A percentile compares a stretch with the other conserved stretches of the same genome.
phyloP scores from a whole-genome alignment of 2,888 invertebrate genomes.

The Drosophila macrospina region DNA sequence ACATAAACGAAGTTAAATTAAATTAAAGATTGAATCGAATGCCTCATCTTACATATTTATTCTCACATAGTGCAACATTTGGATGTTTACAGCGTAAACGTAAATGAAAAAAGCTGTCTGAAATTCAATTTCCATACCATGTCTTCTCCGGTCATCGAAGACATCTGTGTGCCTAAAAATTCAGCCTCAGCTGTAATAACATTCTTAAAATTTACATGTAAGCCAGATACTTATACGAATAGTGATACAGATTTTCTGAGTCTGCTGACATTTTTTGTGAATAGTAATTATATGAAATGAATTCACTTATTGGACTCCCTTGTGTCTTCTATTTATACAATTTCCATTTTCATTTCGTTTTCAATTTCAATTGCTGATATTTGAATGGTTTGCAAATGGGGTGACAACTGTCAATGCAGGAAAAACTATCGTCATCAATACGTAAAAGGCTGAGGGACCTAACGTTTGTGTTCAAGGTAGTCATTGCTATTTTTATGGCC shows the following conservation, averaged over 20 bases:
- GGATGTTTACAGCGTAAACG: no score
- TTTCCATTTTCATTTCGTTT: conserved; percentile 22
- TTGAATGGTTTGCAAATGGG: conserved; percentile 51
- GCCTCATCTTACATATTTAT: no score
- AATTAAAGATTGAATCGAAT: no score
- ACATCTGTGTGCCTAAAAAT: conserved; percentile 5
- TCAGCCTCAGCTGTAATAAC: conserved; percentile 68
- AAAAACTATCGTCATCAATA: conserved; percentile 27
- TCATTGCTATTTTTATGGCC: conserved; percentile 51
- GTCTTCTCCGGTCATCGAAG: conserved; percentile 20
- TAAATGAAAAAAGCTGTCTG: no score
- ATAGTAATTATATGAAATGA: conserved; percentile 57
- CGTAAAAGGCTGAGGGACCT: conserved; percentile 10
- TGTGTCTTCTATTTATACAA: conserved; percentile 56
- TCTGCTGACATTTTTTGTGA: conserved; percentile 31
- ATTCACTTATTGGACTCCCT: conserved; percentile 25
- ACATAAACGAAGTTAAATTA: no score
- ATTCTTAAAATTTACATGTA: conserved; percentile 62
- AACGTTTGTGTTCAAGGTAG: conserved; percentile 7
- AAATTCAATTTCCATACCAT: conserved; percentile 2
- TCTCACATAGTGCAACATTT: no score
- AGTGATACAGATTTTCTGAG: conserved; percentile 2
- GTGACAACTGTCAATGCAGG: conserved; percentile 31
- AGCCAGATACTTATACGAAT: conserved; percentile 16
- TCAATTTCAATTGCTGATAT: conserved; percentile 23